phyloP scores from a whole-genome alignment of 1,140 invertebrate genomes.

The Achatina immaculata region DNA sequence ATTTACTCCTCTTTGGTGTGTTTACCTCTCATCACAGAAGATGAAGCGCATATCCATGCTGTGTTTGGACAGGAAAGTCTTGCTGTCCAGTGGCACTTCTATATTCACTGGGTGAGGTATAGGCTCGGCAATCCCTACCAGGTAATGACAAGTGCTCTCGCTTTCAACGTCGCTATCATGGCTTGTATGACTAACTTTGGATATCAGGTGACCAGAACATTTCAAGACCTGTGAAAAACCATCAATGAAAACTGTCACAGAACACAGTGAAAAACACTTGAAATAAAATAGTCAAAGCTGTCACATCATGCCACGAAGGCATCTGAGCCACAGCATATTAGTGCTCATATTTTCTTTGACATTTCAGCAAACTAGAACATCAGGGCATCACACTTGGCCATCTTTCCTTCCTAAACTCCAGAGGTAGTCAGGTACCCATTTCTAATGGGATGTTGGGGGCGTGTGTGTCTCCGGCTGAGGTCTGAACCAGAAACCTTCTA shows the following conservation, averaged over 20 bases:
- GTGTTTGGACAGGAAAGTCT: constrained; percentile 92
- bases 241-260: not conserved
- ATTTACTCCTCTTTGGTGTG: no score
- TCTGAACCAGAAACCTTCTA: no score
- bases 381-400: no score
- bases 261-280: not conserved
- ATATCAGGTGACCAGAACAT: constrained; percentile 81
- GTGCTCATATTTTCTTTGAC: no score
- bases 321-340: no score
- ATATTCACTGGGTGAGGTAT: constrained; percentile 94
- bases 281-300: not conserved
- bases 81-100: constrained; percentile 86
- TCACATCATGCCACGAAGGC: no score
- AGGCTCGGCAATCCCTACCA: constrained; percentile 84
- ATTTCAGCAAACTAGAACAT: no score
- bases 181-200: not conserved
- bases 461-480: no score
- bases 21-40: constrained; percentile 93
- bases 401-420: no score
- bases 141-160: constrained; percentile 41
- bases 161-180: not conserved
- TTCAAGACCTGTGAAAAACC: constrained; percentile 86
- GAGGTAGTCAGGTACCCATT: no score
- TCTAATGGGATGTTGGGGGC: no score
- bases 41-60: constrained; percentile 94